Evolutionary conservation across 2,797 vertebrate species (phyloP).

Genomic region (Harpagifer antarcticus): DNA sequence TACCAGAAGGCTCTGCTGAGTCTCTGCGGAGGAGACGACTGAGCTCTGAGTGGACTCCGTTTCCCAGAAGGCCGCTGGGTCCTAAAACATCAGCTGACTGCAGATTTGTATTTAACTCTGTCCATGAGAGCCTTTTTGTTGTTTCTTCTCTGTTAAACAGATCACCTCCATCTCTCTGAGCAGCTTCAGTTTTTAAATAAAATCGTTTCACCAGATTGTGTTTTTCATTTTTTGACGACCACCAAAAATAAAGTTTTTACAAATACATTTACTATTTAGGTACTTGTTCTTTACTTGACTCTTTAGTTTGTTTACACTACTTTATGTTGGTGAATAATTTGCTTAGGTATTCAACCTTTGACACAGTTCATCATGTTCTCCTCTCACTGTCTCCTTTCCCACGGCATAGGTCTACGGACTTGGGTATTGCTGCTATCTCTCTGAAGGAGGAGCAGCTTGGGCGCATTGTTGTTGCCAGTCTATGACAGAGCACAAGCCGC

Average conservation of each 20-base stretch:
- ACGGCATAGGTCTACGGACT: too few relatives aligned
- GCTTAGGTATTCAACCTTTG: too few relatives aligned
- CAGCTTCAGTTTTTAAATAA: slow-evolving; percentile 42
- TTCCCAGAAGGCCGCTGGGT: slow-evolving; percentile 35
- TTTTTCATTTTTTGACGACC: slow-evolving; percentile 26
- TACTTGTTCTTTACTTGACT: not conserved
- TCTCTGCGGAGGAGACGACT: slow-evolving; percentile 96
- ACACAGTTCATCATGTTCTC: too few relatives aligned
- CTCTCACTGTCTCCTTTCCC: too few relatives aligned
- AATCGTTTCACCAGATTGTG: slow-evolving; percentile 19
- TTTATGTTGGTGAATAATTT: too few relatives aligned
- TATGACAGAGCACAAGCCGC: too few relatives aligned
- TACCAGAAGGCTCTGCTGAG: too few relatives aligned
- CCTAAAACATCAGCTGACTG: not conserved
- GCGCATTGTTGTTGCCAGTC: too few relatives aligned
- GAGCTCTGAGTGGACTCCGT: slow-evolving; percentile 53
- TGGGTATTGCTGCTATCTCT: too few relatives aligned
- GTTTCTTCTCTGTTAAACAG: not conserved
- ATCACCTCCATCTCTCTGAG: slow-evolving; percentile 6
- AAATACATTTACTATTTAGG: not conserved
- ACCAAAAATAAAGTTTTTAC: too few relatives aligned
- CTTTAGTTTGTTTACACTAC: too few relatives aligned
- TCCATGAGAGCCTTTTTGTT: not conserved
- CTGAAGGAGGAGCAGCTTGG: too few relatives aligned
- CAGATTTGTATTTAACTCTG: slow-evolving; percentile 12